A percentile compares a stretch with the other conserved stretches of the same genome.
phyloP scores from a whole-genome alignment of 2,797 vertebrate genomes.

The Chaenodraco wilsoni region DNA sequence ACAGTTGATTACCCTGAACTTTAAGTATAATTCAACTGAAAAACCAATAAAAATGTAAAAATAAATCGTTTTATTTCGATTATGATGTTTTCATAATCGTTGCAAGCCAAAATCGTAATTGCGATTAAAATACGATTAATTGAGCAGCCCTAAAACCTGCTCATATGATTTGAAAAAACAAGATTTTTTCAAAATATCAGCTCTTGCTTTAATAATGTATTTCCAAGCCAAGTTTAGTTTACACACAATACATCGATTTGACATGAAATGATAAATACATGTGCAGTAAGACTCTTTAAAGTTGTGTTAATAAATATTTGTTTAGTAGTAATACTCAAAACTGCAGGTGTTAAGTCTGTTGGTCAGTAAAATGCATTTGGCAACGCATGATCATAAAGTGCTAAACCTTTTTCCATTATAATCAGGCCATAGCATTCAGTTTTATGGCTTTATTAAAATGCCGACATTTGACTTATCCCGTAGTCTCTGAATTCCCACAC shows the following conservation, averaged over 20 bases:
- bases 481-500: background rate
- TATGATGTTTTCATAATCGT: too few species aligned
- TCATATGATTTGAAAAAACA: constrained; percentile 4
- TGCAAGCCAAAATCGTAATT: too few species aligned
- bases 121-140: too few species aligned
- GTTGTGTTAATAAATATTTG: background rate
- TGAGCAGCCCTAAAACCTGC: background rate
- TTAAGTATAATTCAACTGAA: too few species aligned
- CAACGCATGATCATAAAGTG: too few species aligned
- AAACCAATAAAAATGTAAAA: too few species aligned
- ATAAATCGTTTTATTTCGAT: too few species aligned
- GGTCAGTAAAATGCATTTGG: background rate
- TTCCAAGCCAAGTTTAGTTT: background rate
- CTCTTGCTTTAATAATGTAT: background rate
- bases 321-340: background rate
- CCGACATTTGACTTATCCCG: background rate
- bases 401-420: too few species aligned
- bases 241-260: background rate
- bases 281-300: background rate
- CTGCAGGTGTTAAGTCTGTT: background rate
- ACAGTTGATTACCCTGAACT: too few species aligned
- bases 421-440: too few species aligned
- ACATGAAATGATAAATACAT: background rate
- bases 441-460: too few species aligned
- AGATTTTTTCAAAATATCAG: constrained; percentile 1